Evolutionary conservation across 1,140 invertebrate species (phyloP).

Genomic region (Drosophila rufa): DNA sequence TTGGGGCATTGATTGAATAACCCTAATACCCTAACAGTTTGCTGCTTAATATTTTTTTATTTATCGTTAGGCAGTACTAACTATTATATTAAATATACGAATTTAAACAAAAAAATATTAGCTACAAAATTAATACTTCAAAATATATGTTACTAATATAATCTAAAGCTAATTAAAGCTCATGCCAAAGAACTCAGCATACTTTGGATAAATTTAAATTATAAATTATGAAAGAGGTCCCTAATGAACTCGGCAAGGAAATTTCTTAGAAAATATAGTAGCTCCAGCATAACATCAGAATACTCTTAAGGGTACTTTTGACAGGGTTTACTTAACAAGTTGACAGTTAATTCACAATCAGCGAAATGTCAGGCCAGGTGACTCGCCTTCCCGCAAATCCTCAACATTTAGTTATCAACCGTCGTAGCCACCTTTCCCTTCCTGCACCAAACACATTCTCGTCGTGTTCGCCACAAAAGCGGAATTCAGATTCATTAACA

Average conservation of each 20-base stretch:
- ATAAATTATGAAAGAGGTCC: no score
- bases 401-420: conserved; percentile 8
- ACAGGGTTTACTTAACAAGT: background rate
- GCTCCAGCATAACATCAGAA: background rate
- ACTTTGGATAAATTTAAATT: no score
- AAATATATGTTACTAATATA: no score
- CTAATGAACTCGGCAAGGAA: no score
- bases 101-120: background rate
- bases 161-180: no score
- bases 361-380: conserved; percentile 26
- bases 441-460: conserved; percentile 7
- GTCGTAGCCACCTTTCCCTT: conserved; percentile 5
- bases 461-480: conserved; percentile 17
- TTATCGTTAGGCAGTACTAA: background rate
- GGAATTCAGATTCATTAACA: conserved; percentile 45
- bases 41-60: no score
- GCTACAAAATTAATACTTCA: no score
- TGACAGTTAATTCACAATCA: conserved; percentile 13
- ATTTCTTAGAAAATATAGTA: no score
- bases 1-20: no score
- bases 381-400: conserved; percentile 3
- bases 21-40: no score
- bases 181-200: no score
- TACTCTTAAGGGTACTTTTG: background rate
- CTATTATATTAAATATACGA: background rate